Evolutionary conservation across 2,113 vertebrate genomes (phyloP).

Genomic region (Synodontis membranacea): DNA sequence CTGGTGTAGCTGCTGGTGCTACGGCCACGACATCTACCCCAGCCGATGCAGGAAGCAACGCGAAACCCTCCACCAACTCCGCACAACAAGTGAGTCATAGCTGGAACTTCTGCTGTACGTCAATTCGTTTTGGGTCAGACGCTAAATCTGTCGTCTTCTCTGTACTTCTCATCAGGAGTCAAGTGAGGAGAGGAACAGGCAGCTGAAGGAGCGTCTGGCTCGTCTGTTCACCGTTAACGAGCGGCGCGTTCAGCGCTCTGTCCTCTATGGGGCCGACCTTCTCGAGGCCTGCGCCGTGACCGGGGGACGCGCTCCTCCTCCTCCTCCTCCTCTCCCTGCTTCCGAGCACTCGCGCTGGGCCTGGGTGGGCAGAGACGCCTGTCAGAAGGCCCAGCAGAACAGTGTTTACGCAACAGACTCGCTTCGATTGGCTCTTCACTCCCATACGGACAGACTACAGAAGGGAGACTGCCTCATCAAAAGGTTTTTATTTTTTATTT

Average conservation of each 20-base stretch:
- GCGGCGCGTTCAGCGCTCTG: slow-evolving; percentile 79
- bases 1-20: slow-evolving; percentile 58
- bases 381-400: slow-evolving; percentile 65
- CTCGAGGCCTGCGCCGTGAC: slow-evolving; percentile 75
- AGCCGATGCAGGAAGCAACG: slow-evolving; percentile 31
- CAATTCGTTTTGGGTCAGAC: not conserved
- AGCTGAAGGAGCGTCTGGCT: slow-evolving; percentile 83
- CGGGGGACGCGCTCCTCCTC: not conserved
- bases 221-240: slow-evolving; percentile 84
- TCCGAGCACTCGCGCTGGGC: slow-evolving; percentile 63
- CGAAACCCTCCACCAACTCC: slow-evolving; percentile 56
- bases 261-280: slow-evolving; percentile 86
- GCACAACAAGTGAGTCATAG: slow-evolving; percentile 61
- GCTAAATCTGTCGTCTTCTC: not conserved
- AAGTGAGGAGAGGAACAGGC: slow-evolving; percentile 81
- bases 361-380: slow-evolving; percentile 80
- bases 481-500: slow-evolving; percentile 67
- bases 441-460: slow-evolving; percentile 65
- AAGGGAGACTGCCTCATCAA: slow-evolving; percentile 65
- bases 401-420: slow-evolving; percentile 61
- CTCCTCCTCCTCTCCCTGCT: slow-evolving; percentile 9
- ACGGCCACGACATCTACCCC: slow-evolving; percentile 46
- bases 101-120: not conserved
- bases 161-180: slow-evolving; percentile 74
- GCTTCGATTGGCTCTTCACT: slow-evolving; percentile 71